A percentile compares a stretch with the other conserved stretches of the same genome.
Evolutionary conservation across 2,113 vertebrate species (phyloP).

Genomic region (Psilopsiagon aymara): DNA sequence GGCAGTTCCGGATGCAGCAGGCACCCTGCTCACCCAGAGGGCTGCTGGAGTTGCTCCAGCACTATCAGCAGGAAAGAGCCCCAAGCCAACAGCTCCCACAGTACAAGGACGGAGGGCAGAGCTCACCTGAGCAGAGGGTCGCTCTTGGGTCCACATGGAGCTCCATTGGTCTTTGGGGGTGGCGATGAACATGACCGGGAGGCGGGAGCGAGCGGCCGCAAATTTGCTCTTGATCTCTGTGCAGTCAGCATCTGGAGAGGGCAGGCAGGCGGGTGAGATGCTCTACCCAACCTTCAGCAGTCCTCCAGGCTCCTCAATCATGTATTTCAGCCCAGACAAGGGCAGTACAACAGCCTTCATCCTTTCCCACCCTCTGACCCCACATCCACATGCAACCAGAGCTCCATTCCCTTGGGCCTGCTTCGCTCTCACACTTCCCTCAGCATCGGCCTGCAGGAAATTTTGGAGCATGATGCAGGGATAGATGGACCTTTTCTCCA

Average conservation of each 20-base stretch:
- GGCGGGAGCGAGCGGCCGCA: slow-evolving; percentile 79
- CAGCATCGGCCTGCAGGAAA: background rate
- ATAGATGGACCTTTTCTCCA: background rate
- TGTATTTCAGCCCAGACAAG: background rate
- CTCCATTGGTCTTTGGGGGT: slow-evolving; percentile 87
- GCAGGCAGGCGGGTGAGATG: background rate
- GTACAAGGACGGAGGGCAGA: background rate
- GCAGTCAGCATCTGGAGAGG: slow-evolving; percentile 80
- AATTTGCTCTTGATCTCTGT: slow-evolving; percentile 90
- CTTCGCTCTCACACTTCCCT: background rate
- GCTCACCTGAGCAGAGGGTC: slow-evolving; percentile 87
- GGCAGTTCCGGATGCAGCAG: accelerated
- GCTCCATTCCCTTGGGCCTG: accelerated
- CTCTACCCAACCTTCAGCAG: background rate
- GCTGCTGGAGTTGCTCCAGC: background rate
- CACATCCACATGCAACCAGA: background rate
- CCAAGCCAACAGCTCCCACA: background rate
- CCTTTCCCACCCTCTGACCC: background rate
- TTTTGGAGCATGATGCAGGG: background rate
- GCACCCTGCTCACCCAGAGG: accelerated
- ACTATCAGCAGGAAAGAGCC: background rate
- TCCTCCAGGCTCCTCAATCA: accelerated
- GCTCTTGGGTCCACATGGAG: slow-evolving; percentile 89
- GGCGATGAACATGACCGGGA: slow-evolving; percentile 90
- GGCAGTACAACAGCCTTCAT: background rate